Percentiles rank a stretch among this genome's conserved stretches.
These are phyloP conservation scores for Caenorhabditis drosophilae DNA, from an alignment of 2,888 invertebrate species.

Conservation along the genomic window DNA sequence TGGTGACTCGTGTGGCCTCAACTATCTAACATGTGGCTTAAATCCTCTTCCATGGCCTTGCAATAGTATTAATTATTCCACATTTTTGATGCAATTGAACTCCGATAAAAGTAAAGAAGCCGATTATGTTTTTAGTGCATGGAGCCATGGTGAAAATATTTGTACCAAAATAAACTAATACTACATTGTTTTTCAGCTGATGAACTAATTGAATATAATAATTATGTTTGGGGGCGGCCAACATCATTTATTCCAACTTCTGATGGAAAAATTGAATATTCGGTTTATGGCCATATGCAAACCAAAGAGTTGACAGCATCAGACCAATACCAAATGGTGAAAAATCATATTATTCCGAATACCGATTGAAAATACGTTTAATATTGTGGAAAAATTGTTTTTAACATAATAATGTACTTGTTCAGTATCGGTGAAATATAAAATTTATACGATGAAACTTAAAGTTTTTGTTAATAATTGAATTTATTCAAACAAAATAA, in stretches of 20 bases:
- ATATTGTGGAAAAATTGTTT: too few relatives aligned
- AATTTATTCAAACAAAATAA: too few relatives aligned
- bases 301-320: conserved; percentile 55
- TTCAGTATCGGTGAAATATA: too few relatives aligned
- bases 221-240: conserved; percentile 54
- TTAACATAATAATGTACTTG: too few relatives aligned
- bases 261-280: conserved; percentile 40
- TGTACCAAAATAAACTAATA: neutral
- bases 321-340: conserved; percentile 42
- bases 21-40: conserved; percentile 46
- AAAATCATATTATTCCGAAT: conserved; percentile 1
- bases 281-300: conserved; percentile 51
- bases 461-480: too few relatives aligned
- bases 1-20: conserved; percentile 56
- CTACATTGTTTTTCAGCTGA: conserved; percentile 38
- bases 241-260: conserved; percentile 55
- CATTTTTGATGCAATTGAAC: conserved; percentile 47
- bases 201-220: conserved; percentile 53
- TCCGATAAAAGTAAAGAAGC: conserved; percentile 42
- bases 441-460: too few relatives aligned
- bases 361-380: too few relatives aligned
- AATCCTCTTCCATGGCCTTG: conserved; percentile 42
- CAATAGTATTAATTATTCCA: conserved; percentile 30
- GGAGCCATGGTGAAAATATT: conserved; percentile 42
- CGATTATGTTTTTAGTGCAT: conserved; percentile 46